Evolutionary conservation across 2,888 invertebrate genomes (phyloP).

Genomic region (Hecatera dysodea): DNA sequence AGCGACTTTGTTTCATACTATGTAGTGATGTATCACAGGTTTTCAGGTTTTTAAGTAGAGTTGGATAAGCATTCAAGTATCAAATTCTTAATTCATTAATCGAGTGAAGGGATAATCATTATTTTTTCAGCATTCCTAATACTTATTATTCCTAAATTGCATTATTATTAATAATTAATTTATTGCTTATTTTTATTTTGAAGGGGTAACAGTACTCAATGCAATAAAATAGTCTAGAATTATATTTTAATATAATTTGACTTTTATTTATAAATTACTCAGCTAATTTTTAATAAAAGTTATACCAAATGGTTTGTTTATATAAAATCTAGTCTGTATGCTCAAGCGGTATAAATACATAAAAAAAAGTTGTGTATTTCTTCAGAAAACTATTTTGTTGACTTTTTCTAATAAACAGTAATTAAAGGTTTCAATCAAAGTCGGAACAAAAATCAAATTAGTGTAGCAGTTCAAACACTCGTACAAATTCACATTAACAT

Average conservation of each 20-base stretch:
- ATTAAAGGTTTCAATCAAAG: neutral
- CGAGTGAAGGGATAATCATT: constrained; percentile 10
- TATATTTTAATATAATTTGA: constrained; percentile 21
- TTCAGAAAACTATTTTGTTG: constrained; percentile 35
- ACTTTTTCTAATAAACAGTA: constrained; percentile 8
- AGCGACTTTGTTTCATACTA: too few relatives aligned
- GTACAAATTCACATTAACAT: too few relatives aligned
- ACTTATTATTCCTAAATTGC: constrained; percentile 39
- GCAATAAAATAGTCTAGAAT: constrained; percentile 57
- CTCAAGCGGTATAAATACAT: constrained; percentile 72
- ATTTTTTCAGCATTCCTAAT: constrained; percentile 30
- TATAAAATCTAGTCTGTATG: constrained; percentile 80
- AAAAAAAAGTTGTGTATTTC: constrained; percentile 17
- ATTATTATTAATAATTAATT: constrained; percentile 41
- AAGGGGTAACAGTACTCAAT: constrained; percentile 56
- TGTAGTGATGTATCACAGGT: too few relatives aligned
- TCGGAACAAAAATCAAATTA: neutral
- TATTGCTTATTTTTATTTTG: constrained; percentile 33
- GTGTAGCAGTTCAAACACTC: too few relatives aligned
- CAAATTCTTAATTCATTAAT: neutral
- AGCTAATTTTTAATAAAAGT: constrained; percentile 62
- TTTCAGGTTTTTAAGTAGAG: too few relatives aligned
- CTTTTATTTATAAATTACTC: constrained; percentile 43
- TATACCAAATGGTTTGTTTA: constrained; percentile 81
- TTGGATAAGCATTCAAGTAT: neutral